Conservation (phyloP, 2,888 invertebrate genomes). For the Toxonevra muliebris region DNA sequence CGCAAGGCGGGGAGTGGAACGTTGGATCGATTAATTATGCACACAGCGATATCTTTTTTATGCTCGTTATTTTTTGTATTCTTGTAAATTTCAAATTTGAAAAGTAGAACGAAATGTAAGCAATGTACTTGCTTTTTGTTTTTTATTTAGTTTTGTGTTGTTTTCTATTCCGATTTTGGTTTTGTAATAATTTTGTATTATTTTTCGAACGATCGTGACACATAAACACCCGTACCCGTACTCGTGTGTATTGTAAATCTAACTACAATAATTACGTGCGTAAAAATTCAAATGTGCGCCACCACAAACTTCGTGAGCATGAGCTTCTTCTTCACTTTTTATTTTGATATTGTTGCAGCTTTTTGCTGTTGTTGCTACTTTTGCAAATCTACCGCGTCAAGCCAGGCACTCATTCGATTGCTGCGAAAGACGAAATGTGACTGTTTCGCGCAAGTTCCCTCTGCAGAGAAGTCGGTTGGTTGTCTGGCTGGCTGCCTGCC, state of each 20-base stretch:
- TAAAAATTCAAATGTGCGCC: constrained; percentile 22
- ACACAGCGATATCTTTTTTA: not conserved
- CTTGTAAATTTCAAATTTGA: constrained; percentile 1
- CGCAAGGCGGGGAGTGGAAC: not conserved
- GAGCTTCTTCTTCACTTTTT: not conserved
- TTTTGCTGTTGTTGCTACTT: not conserved
- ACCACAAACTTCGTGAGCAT: not conserved
- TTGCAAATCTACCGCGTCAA: constrained; percentile 3
- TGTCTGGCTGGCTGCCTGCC: constrained; percentile 13
- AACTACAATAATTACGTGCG: constrained; percentile 16
- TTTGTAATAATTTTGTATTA: constrained; percentile 16
- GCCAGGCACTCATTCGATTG: constrained; percentile 31
- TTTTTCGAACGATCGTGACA: not conserved
- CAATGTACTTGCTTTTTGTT: not conserved
- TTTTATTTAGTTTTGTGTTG: not conserved
- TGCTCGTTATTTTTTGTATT: not conserved
- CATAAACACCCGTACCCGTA: not conserved
- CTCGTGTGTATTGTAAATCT: not conserved
- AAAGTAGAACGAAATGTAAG: constrained; percentile 11
- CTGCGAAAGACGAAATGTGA: constrained; percentile 43
- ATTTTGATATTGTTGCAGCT: not conserved
- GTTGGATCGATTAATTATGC: not conserved
- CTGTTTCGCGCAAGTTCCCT: constrained; percentile 33
- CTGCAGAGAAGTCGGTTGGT: not conserved
- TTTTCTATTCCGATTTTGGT: constrained; percentile 16